Evolutionary conservation across 2,113 vertebrate genomes (phyloP).

Genomic region (Paradisaea rubra): DNA sequence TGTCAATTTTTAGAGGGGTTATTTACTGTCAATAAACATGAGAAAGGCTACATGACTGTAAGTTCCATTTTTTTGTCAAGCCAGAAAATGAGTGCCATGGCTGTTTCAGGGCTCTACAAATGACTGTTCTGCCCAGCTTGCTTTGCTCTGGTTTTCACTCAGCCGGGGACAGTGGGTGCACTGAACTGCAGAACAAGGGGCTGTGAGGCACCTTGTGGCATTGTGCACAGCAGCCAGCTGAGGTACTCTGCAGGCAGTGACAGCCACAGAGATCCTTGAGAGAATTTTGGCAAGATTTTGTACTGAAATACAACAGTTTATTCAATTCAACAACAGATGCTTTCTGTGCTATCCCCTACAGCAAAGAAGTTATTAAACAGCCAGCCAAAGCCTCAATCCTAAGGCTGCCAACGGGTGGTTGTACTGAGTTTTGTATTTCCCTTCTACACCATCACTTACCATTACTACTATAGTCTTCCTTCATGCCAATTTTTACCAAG

Average conservation of each 20-base stretch:
- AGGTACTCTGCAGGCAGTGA: neutral
- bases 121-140: neutral
- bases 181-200: neutral
- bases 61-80: neutral
- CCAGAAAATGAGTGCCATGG: neutral
- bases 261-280: neutral
- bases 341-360: neutral
- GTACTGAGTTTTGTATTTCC: neutral
- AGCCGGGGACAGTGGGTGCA: neutral
- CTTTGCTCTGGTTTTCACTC: neutral
- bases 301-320: neutral
- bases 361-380: neutral
- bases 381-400: neutral
- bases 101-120: neutral
- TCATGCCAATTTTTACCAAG: neutral
- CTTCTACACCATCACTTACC: neutral
- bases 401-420: neutral
- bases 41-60: neutral
- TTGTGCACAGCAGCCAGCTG: fast-evolving
- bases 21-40: neutral
- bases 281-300: neutral
- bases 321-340: neutral
- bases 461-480: neutral
- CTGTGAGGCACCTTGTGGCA: too few relatives aligned
- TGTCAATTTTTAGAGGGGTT: fast-evolving